These are phyloP conservation scores for Pterostichus niger DNA, from an alignment of 2,888 invertebrate species.

Conservation along the genomic window DNA sequence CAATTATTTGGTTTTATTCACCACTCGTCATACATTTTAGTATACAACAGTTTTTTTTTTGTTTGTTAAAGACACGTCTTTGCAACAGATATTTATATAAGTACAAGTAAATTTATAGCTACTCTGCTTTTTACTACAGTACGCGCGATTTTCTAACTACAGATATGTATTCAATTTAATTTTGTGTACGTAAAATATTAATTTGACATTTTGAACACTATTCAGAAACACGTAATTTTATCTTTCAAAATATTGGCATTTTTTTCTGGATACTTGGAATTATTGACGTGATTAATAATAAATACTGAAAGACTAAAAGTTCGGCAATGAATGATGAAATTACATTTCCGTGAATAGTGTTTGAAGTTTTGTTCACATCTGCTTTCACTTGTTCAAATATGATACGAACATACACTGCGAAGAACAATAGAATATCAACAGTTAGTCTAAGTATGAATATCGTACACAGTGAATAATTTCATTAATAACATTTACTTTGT, in stretches of 20 bases:
- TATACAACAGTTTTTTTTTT: conserved; percentile 59
- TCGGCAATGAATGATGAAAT: conserved; percentile 21
- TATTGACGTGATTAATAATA: conserved; percentile 9
- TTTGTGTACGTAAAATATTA: conserved; percentile 63
- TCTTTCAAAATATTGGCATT: conserved; percentile 6
- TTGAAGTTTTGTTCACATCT: conserved; percentile 25
- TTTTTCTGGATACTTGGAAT: background rate
- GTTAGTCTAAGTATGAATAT: conserved; percentile 62
- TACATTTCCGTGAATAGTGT: conserved; percentile 31
- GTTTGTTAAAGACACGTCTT: conserved; percentile 28
- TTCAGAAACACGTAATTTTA: conserved; percentile 47
- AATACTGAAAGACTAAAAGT: conserved; percentile 32
- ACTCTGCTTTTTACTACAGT: conserved; percentile 56
- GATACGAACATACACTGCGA: conserved; percentile 44
- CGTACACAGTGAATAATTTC: conserved; percentile 59
- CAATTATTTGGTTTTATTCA: conserved; percentile 64
- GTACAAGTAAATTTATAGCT: conserved; percentile 62
- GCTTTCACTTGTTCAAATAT: conserved; percentile 23
- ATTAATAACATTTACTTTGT: conserved; percentile 64
- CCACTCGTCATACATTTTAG: conserved; percentile 61
- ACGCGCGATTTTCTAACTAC: conserved; percentile 59
- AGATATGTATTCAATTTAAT: conserved; percentile 62
- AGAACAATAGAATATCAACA: conserved; percentile 60
- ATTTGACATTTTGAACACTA: conserved; percentile 62
- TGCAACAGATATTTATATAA: conserved; percentile 63